Evolutionary conservation across 2,113 vertebrate genomes (phyloP), one percentile per base, ranked within the genome.

Genomic region (Malaclemys terrapin): DNA sequence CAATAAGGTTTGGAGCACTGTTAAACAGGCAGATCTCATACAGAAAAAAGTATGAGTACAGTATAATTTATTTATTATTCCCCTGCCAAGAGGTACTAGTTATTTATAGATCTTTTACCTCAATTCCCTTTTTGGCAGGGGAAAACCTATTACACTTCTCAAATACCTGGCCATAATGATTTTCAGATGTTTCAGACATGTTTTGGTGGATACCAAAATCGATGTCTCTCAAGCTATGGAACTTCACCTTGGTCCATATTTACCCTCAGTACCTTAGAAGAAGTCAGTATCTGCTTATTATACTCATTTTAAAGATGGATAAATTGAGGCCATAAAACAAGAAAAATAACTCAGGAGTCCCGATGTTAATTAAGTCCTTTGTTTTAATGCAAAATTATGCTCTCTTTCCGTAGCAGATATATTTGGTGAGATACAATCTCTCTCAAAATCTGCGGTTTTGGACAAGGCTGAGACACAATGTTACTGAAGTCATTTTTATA

Each of bases 211-310:
- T 85, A 89, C 16, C 6, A 89, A 42, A 42, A 79, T 62, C 87
- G 11, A 29, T 45, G 12, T n/a, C 56, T 22, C 5, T 89, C 8
- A 65, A 8, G 14, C 31, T 89, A 69, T 5, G 35, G 22, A 42
- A 42, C 57, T 35, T 85, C 19, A 92, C 1, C 1, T 75, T 31
- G 20, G 29, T 31, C 85, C 72, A 62, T n/a, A 83, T 90, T 83
- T 94, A 4, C 3, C 81, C 16, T 1, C 1, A 0, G 2, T 20
- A 3, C 13, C 14, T 10, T 47, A 2, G 4, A 4, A 62, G 2
- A 91, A 82, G 0, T 76, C 65, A 1, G 2, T 2, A 56, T 56
- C 52, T 89, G 17, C 89, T 86, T 31, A 76, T 0, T 76, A 0
- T 29, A 35, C 0, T 45, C 1, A 81, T 0, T 91, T n/a, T 59